Conservation (phyloP, 2,888 invertebrate genomes). For the Meghimatium bilineatum region DNA sequence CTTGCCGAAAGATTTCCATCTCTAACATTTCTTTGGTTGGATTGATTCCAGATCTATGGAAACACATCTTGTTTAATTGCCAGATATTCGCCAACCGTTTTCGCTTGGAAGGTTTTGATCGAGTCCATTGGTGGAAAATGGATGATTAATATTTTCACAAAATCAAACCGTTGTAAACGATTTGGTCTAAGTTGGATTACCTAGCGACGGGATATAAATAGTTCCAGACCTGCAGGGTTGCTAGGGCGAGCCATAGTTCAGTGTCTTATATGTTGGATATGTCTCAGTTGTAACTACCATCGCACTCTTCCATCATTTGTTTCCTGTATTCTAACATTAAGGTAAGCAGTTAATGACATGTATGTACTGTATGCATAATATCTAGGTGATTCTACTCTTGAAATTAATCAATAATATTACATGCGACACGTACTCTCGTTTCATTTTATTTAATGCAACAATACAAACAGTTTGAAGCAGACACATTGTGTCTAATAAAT, state of each 20-base stretch:
- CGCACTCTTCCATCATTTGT: no score
- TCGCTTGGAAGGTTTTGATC: background rate
- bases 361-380: background rate
- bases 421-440: no score
- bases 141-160: slow-evolving; percentile 11
- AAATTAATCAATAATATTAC: no score
- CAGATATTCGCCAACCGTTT: slow-evolving; percentile 14
- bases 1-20: slow-evolving; percentile 1
- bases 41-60: background rate
- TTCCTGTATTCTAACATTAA: background rate
- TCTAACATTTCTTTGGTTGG: background rate
- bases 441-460: no score
- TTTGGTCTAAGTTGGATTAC: slow-evolving; percentile 1
- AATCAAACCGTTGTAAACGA: slow-evolving; percentile 4
- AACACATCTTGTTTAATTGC: slow-evolving; percentile 3
- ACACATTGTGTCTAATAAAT: no score
- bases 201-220: slow-evolving; percentile 17
- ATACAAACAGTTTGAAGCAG: no score
- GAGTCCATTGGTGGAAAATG: slow-evolving; percentile 26
- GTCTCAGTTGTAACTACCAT: background rate
- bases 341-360: background rate
- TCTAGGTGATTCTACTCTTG: no score
- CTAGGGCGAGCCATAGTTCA: background rate
- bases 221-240: background rate
- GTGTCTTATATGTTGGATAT: background rate